phyloP scores from a whole-genome alignment of 2,113 vertebrate species.

The Macaca nemestrina region DNA sequence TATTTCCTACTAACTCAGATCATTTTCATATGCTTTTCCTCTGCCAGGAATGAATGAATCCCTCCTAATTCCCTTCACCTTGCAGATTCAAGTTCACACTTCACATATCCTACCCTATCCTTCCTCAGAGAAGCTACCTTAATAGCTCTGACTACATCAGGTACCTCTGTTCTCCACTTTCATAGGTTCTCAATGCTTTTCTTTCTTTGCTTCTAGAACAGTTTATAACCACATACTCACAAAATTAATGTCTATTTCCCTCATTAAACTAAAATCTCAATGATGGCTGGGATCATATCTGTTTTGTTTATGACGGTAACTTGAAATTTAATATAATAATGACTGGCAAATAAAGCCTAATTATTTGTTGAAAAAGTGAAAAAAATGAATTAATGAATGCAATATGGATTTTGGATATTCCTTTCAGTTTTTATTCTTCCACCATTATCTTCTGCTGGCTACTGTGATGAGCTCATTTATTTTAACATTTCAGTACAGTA shows the following conservation, averaged over 20 bases:
- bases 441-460: not conserved
- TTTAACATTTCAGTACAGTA: not conserved
- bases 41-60: not conserved
- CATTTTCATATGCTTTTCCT: not conserved
- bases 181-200: not conserved
- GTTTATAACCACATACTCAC: not conserved
- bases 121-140: not conserved
- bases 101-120: not conserved
- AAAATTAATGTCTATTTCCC: not conserved
- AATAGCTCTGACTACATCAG: not conserved
- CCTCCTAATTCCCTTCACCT: not conserved
- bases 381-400: not conserved
- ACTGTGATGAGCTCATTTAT: not conserved
- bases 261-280: not conserved
- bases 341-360: not conserved
- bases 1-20: not conserved
- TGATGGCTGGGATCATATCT: not conserved
- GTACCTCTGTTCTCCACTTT: not conserved
- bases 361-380: not conserved
- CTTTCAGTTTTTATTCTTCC: not conserved
- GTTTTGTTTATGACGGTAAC: not conserved
- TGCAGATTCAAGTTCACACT: not conserved
- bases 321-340: not conserved
- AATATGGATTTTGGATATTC: not conserved
- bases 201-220: not conserved